These are phyloP conservation scores for Melanotaenia maccullochi DNA, from an alignment of 2,797 vertebrate genomes.

Conservation along the genomic window DNA sequence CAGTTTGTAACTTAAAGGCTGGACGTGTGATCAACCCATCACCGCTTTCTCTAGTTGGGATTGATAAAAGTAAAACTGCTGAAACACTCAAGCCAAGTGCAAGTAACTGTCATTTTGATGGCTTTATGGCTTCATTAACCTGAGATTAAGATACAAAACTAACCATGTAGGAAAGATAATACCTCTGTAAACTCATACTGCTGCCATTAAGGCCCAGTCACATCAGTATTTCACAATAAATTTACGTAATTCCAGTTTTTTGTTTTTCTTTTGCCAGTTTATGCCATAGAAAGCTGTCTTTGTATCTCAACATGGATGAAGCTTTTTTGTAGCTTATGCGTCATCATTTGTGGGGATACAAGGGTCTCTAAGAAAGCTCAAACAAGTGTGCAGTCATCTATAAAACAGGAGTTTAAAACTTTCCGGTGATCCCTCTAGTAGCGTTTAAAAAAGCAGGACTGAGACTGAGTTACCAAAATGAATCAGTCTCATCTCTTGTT, in stretches of 20 bases:
- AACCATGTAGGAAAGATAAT: constrained; percentile 13
- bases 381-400: too few species aligned
- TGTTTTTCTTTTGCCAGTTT: too few species aligned
- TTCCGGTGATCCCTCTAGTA: neutral
- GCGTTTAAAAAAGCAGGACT: too few species aligned
- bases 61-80: constrained; percentile 39
- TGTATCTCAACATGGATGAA: neutral
- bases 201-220: constrained; percentile 58
- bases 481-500: neutral
- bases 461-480: too few species aligned
- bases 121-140: constrained; percentile 34
- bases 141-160: neutral
- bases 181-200: constrained; percentile 16
- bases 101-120: constrained; percentile 8
- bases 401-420: neutral
- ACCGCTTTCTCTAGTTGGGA: constrained; percentile 47
- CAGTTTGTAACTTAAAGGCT: constrained; percentile 35
- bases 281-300: neutral
- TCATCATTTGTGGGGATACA: neutral
- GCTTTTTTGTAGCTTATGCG: neutral
- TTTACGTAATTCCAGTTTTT: neutral
- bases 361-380: too few species aligned
- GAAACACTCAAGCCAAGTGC: constrained; percentile 24
- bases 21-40: constrained; percentile 40
- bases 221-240: constrained; percentile 33